Evolutionary conservation across 2,888 invertebrate genomes (phyloP).

Genomic region (Trachelus troglodyta): DNA sequence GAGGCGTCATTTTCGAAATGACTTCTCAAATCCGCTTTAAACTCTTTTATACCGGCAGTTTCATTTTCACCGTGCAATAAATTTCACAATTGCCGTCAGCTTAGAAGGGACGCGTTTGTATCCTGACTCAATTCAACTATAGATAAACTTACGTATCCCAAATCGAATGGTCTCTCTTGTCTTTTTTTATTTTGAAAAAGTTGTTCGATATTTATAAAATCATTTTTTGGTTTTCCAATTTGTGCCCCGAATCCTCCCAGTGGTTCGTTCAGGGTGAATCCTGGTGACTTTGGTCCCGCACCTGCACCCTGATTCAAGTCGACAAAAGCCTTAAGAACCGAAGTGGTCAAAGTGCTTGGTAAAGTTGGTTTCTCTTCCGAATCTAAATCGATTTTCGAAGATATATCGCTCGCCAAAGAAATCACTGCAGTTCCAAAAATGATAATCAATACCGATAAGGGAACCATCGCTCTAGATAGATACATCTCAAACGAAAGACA

Average conservation of each 20-base stretch:
- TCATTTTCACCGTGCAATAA: neutral
- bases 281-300: slow-evolving; percentile 3
- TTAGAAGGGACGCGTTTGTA: neutral
- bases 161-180: neutral
- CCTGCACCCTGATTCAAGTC: slow-evolving; percentile 16
- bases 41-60: neutral
- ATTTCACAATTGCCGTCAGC: neutral
- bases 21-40: neutral
- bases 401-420: slow-evolving; percentile 26
- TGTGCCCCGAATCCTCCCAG: slow-evolving; percentile 5
- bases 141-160: neutral
- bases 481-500: neutral
- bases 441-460: neutral
- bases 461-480: neutral
- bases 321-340: slow-evolving; percentile 19
- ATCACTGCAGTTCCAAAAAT: neutral
- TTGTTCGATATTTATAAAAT: slow-evolving; percentile 16
- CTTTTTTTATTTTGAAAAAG: slow-evolving; percentile 12
- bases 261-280: slow-evolving; percentile 10
- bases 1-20: neutral
- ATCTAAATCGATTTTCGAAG: slow-evolving; percentile 44
- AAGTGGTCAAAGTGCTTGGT: slow-evolving; percentile 10
- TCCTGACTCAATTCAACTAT: neutral
- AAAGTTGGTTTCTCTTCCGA: slow-evolving; percentile 24
- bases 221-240: slow-evolving; percentile 2